These are phyloP conservation scores for Drosophila villosipedis DNA, from an alignment of 2,888 invertebrate species.

Conservation along the genomic window DNA sequence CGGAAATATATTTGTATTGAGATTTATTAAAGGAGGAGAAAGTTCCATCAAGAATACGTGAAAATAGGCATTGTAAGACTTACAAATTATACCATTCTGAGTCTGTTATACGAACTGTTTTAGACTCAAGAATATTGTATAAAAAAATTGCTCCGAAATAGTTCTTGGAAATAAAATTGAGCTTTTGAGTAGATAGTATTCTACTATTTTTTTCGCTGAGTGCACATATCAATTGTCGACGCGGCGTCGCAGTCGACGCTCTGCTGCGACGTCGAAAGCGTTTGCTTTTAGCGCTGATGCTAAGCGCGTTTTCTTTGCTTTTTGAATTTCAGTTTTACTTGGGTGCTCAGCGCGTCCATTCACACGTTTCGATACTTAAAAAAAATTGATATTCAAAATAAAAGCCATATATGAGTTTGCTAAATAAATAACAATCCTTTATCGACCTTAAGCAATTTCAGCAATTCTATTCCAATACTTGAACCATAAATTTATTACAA, in stretches of 20 bases:
- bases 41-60: neutral
- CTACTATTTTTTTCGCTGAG: neutral
- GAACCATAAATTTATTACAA: neutral
- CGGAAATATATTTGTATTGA: neutral
- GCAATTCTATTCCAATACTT: neutral
- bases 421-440: neutral
- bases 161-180: neutral
- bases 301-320: constrained; percentile 76
- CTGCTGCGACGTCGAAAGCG: constrained; percentile 21
- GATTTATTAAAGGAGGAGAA: neutral
- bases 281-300: constrained; percentile 53
- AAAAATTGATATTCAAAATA: constrained; percentile 6
- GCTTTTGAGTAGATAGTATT: neutral
- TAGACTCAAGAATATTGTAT: neutral
- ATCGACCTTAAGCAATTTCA: neutral
- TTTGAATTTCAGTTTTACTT: constrained; percentile 77
- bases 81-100: neutral
- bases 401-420: neutral
- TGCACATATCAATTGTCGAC: constrained; percentile 33
- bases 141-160: neutral
- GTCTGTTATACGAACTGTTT: neutral
- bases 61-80: neutral
- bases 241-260: constrained; percentile 33
- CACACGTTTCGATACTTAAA: constrained; percentile 59
- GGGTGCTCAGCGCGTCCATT: constrained; percentile 65